Conservation (phyloP, 2,113 vertebrate genomes). For the Leptodactylus fuscus region DNA sequence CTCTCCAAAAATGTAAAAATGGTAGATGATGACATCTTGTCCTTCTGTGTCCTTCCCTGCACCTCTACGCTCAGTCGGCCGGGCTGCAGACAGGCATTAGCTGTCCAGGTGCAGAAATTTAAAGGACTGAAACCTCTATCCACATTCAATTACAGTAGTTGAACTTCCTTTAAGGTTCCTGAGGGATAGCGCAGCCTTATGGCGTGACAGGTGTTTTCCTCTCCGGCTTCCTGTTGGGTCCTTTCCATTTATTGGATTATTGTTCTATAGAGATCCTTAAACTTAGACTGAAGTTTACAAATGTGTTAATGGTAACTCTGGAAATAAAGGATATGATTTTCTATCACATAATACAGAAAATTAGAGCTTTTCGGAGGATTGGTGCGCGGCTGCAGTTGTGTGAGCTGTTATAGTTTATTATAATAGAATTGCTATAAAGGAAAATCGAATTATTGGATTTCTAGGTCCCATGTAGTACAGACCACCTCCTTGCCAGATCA, state of each 20-base stretch:
- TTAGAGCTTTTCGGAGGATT: background rate
- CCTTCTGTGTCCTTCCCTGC: background rate
- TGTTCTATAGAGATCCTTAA: background rate
- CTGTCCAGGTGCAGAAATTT: constrained; percentile 46
- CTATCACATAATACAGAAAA: background rate
- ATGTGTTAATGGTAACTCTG: background rate
- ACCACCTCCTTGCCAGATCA: too few relatives aligned
- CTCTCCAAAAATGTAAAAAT: background rate
- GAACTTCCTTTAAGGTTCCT: constrained; percentile 37
- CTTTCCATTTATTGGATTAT: background rate
- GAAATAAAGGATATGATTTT: background rate
- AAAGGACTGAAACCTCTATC: constrained; percentile 18
- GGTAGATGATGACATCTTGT: background rate
- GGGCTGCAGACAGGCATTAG: constrained; percentile 11
- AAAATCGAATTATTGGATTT: background rate
- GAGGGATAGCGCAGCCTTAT: constrained; percentile 15
- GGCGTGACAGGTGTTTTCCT: constrained; percentile 44
- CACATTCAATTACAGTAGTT: constrained; percentile 38
- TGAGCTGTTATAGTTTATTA: background rate
- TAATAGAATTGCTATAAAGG: background rate
- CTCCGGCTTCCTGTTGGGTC: background rate
- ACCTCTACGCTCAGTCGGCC: background rate
- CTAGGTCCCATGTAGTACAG: too few relatives aligned
- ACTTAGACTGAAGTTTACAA: background rate
- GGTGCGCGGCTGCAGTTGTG: background rate